Evolutionary conservation across 2,888 invertebrate species (phyloP).

Genomic region (Mycalesis mineus): DNA sequence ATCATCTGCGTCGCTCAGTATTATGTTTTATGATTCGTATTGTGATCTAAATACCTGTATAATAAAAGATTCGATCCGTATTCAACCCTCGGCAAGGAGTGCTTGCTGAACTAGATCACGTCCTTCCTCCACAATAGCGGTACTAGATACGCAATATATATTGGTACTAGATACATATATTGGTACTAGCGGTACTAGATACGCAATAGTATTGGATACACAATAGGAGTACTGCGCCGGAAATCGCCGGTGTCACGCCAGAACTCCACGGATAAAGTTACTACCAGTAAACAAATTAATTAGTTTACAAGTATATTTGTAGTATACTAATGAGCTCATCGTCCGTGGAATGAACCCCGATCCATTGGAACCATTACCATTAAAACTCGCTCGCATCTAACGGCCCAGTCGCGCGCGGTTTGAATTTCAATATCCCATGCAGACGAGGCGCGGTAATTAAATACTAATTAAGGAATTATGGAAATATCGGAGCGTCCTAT

Average conservation of each 20-base stretch:
- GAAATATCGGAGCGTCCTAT: neutral
- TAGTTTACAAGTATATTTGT: no score
- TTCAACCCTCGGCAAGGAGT: neutral
- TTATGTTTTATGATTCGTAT: neutral
- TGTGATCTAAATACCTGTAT: neutral
- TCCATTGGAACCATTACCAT: neutral
- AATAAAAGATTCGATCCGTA: neutral
- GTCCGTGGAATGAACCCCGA: neutral
- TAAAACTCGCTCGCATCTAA: neutral
- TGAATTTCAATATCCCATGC: neutral
- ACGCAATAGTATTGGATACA: no score
- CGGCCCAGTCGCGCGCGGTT: neutral
- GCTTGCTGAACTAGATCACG: neutral
- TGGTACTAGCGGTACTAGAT: no score
- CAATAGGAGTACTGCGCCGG: no score
- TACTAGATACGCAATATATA: no score
- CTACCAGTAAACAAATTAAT: no score
- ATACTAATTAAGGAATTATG: constrained; percentile 6
- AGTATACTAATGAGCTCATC: no score
- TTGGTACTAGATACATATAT: no score
- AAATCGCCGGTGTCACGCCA: neutral
- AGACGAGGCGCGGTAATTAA: constrained; percentile 3
- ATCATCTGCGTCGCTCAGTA: neutral
- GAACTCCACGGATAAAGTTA: neutral
- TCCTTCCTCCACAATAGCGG: neutral